A percentile compares a stretch with the other conserved stretches of the same genome.
These are phyloP conservation scores for Acanthosepion lycidas DNA, from an alignment of 2,888 invertebrate genomes.

Conservation along the genomic window DNA sequence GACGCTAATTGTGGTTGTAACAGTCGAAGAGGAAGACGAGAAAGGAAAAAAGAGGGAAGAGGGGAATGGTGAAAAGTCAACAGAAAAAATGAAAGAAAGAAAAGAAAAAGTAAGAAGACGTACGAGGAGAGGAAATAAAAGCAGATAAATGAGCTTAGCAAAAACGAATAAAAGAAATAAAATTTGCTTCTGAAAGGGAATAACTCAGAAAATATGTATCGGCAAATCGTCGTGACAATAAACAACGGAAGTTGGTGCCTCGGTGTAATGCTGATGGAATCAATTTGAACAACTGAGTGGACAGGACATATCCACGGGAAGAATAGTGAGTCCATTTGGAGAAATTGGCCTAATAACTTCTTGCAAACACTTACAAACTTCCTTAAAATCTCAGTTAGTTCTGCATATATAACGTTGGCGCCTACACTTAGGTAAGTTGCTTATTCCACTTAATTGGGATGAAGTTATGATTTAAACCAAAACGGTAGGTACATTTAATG, in stretches of 20 bases:
- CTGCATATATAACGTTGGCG: not conserved
- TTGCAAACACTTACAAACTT: not conserved
- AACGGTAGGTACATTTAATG: not conserved
- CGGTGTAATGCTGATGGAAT: no score
- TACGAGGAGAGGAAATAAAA: conserved; percentile 34
- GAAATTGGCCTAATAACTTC: not conserved
- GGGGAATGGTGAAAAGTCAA: not conserved
- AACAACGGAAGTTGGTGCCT: no score
- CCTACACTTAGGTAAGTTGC: not conserved
- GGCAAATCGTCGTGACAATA: no score
- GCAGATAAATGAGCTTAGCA: not conserved
- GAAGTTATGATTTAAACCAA: not conserved
- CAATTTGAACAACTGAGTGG: no score
- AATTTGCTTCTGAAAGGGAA: no score
- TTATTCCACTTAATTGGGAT: not conserved
- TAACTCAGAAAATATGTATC: no score
- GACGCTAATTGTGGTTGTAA: no score
- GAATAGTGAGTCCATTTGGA: not conserved
- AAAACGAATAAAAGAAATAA: no score
- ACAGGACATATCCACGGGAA: not conserved
- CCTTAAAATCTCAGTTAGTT: not conserved
- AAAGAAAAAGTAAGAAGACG: not conserved
- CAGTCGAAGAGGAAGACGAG: not conserved
- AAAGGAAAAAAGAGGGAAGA: not conserved
- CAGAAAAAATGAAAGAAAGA: not conserved